Evolutionary conservation across 2,113 vertebrate genomes (phyloP).

Genomic region (Empidonax traillii): DNA sequence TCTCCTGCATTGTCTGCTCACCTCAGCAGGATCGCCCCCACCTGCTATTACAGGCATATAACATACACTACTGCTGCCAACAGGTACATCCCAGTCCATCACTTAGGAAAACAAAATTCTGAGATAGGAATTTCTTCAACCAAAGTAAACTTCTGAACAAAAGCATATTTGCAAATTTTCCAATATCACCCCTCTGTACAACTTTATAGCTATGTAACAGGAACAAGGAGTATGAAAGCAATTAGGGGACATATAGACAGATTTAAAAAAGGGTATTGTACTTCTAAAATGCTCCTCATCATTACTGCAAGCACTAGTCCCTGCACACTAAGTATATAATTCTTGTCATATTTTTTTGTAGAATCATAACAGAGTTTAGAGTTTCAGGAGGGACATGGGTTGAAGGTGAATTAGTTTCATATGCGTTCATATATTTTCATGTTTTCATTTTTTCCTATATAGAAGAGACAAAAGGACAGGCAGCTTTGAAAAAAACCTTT

Average conservation of each 20-base stretch:
- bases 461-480: background rate
- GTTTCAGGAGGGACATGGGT: background rate
- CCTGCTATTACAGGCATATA: background rate
- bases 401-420: background rate
- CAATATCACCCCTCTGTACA: background rate
- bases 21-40: background rate
- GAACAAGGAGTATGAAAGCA: background rate
- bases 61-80: background rate
- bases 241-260: background rate
- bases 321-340: background rate
- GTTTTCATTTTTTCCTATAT: background rate
- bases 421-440: background rate
- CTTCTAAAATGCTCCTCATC: background rate
- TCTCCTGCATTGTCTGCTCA: background rate
- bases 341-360: background rate
- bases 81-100: background rate
- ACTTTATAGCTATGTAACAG: background rate
- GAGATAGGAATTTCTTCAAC: background rate
- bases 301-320: background rate
- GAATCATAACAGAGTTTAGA: background rate
- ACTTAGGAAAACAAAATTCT: background rate
- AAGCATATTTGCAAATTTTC: background rate
- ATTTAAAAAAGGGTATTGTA: background rate
- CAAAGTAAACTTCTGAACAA: background rate
- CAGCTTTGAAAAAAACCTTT: background rate